Percentiles rank a stretch among this genome's conserved stretches.
These are phyloP conservation scores for Drosophila pseudotalamancana DNA, from an alignment of 2,888 invertebrate genomes.

Conservation along the genomic window DNA sequence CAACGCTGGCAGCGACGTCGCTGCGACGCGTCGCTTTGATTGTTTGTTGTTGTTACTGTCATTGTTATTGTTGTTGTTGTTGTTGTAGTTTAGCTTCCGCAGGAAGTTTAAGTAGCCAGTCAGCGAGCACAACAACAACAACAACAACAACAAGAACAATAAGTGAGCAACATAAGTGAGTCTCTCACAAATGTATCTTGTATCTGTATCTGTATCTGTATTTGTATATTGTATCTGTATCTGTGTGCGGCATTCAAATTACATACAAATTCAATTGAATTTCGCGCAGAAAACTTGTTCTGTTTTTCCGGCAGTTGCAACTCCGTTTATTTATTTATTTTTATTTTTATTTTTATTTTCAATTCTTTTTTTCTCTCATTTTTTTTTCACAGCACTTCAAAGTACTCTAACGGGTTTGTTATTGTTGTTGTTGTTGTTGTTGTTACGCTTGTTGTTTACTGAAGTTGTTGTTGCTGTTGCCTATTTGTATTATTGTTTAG, in stretches of 20 bases:
- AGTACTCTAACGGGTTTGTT: conserved; percentile 56
- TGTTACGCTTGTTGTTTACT: conserved; percentile 24
- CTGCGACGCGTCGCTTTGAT: conserved; percentile 16
- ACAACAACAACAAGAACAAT: too few species aligned
- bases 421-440: conserved; percentile 24
- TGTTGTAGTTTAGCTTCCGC: conserved; percentile 69
- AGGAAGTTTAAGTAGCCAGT: conserved; percentile 74
- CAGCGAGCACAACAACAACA: conserved; percentile 34
- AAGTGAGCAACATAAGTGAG: conserved; percentile 17
- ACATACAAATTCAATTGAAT: conserved; percentile 68
- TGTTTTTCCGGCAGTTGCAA: conserved; percentile 33
- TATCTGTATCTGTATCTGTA: conserved; percentile 19
- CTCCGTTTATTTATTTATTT: conserved; percentile 44
- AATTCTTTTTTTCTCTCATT: conserved; percentile 19
- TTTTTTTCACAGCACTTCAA: conserved; percentile 56
- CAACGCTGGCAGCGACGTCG: conserved; percentile 38
- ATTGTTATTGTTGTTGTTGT: conserved; percentile 38
- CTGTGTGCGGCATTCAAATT: conserved; percentile 44
- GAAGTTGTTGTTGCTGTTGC: conserved; percentile 23
- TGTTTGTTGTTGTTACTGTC: conserved; percentile 17
- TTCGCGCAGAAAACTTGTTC: conserved; percentile 61
- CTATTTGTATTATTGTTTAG: conserved; percentile 44
- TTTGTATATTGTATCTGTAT: conserved; percentile 24
- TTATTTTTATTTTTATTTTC: conserved; percentile 30
- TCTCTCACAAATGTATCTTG: conserved; percentile 29